Base-by-base conservation (phyloP, 2,113 vertebrate genomes). In the Mirza zaza region DNA sequence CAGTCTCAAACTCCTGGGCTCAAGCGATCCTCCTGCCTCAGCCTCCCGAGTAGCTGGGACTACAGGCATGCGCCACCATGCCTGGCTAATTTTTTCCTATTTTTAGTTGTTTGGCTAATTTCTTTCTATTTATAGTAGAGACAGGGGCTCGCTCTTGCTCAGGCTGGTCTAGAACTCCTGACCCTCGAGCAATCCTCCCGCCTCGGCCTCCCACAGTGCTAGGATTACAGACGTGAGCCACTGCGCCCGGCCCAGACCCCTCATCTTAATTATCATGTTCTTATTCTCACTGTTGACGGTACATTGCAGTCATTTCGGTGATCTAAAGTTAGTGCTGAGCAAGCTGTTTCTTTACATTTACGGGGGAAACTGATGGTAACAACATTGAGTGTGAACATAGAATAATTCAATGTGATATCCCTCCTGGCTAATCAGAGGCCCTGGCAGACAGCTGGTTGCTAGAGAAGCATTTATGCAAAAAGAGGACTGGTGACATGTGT, bases 381-480 rank as follows among this genome's bases (percentile, higher is more conserved):
- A 75, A 32, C 39, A 68, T 67, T 0, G 0, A 70, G 36, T 77
- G 42, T 79, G 79, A 94, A 45, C 61, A 18, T 5, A 70, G 68
- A 77, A 29, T 94, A 71, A 88, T 88, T 82, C 32, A 8, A 4
- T 61, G 73, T 73, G 88, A 71, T 92, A 55, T 73, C 42, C 59
- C 39, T 95, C 63, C 70, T 86, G 93, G 89, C 93, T 90, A 29
- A 61, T 95, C 91, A 79, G 96, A 91, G 81, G 39, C 52, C 27
- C 27, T 83, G 68, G 63, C 75, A 93, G 91, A 73, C 82, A 95
- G 71, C 82, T 39, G 34, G 25, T 71, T 93, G 83, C 83, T 70
- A 42, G 77, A 95, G 71, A 96, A 73, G 65, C 65, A 88, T 67
- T 96, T 95, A 88, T 70, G 52, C 80, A 90, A 50, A 92, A 87